These are phyloP conservation scores for Neria commutata DNA, from an alignment of 2,888 invertebrate species.

Conservation along the genomic window DNA sequence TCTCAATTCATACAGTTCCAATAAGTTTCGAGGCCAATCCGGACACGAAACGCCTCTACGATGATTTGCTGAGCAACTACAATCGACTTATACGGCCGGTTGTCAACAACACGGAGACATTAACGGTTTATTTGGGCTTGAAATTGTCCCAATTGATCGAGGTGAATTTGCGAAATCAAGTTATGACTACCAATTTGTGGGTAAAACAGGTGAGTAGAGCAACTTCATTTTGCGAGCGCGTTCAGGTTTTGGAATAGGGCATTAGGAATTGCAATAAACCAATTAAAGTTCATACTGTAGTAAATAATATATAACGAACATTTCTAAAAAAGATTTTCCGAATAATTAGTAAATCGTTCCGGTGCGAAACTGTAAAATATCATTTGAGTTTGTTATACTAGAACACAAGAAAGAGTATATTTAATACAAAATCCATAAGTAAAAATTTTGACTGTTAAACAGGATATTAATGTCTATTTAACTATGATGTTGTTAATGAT, in stretches of 20 bases:
- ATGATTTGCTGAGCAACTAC: constrained; percentile 94
- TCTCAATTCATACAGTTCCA: constrained; percentile 43
- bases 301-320: too few species aligned
- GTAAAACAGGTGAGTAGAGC: constrained; percentile 84
- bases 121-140: constrained; percentile 89
- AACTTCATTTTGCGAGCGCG: too few species aligned
- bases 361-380: too few species aligned
- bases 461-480: too few species aligned
- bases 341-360: too few species aligned
- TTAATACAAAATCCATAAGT: too few species aligned
- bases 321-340: too few species aligned
- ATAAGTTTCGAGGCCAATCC: constrained; percentile 79
- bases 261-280: background rate
- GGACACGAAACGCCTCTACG: constrained; percentile 92
- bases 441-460: too few species aligned
- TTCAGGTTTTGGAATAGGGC: background rate
- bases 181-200: constrained; percentile 95
- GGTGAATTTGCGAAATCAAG: constrained; percentile 89
- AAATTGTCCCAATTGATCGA: constrained; percentile 90
- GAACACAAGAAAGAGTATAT: too few species aligned
- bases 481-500: too few species aligned
- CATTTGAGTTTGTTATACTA: too few species aligned
- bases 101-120: constrained; percentile 87
- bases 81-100: constrained; percentile 94
- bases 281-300: background rate